phyloP scores from a whole-genome alignment of 2,888 invertebrate species.

The Idaea straminata region DNA sequence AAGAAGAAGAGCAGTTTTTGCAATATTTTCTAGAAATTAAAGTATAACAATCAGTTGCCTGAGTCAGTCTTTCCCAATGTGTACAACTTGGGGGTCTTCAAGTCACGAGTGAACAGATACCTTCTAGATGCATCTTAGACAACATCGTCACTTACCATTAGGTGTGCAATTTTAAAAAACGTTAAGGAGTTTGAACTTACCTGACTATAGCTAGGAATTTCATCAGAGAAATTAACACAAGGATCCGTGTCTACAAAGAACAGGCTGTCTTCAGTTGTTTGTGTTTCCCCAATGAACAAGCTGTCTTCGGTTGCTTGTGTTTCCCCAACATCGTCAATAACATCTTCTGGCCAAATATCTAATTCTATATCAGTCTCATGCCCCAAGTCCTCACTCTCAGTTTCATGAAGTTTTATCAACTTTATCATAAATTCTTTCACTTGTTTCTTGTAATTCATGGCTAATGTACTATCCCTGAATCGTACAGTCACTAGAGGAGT shows the following conservation, averaged over 20 bases:
- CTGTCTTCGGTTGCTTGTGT: constrained; percentile 41
- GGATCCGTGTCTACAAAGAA: constrained; percentile 72
- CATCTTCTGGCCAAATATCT: constrained; percentile 67
- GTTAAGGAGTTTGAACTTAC: constrained; percentile 33
- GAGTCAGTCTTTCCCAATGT: no score
- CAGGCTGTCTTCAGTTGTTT: constrained; percentile 45
- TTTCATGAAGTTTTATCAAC: constrained; percentile 58
- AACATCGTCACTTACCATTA: no score
- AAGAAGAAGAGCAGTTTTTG: no score
- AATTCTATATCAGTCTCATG: constrained; percentile 63
- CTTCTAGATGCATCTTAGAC: no score
- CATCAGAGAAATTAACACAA: constrained; percentile 36
- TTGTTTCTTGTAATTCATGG: constrained; percentile 65
- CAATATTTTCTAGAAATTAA: no score
- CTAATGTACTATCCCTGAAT: constrained; percentile 66
- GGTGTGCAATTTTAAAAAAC: no score
- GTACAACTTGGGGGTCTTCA: no score
- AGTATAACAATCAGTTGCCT: no score
- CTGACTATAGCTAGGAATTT: constrained; percentile 62
- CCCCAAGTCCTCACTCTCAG: constrained; percentile 41
- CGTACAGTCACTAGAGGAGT: constrained; percentile 66
- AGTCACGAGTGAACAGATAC: no score
- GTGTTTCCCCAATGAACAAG: constrained; percentile 45
- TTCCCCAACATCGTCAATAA: constrained; percentile 30
- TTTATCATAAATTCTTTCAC: constrained; percentile 71